Base-by-base conservation (phyloP, 2,888 invertebrate species). In the Latheticus oryzae region DNA sequence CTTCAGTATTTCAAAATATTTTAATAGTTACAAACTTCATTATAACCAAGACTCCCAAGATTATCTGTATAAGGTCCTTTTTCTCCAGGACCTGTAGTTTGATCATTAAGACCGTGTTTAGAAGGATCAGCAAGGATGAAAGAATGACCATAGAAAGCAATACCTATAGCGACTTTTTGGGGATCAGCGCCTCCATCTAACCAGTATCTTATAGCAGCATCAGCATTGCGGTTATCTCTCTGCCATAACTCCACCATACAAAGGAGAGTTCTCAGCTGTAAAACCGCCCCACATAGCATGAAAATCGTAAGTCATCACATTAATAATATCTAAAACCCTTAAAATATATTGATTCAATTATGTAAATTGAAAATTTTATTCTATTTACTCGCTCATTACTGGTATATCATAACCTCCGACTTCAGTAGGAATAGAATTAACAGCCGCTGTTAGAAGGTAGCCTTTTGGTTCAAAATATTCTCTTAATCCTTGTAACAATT, bases 351-450 rank as follows among this genome's bases (percentile, higher is more conserved):
- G 23, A 53, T n/a, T n/a, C n/a, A n/a, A n/a, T n/a, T n/a, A n/a
- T n/a, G n/a, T n/a, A n/a, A n/a, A n/a, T n/a, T n/a, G 13, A 9
- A 3, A 13, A 12, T 23, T 2, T 51, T 40, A 3, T 5, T 11
- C n/a, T 12, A 33, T 9, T 50, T 68, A 83, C 82, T 81, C 75
- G 0, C 81, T 78, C 11, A 88, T 76, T 56, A 76, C 76, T 0
- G 82, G 74, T 16, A 87, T 80, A 67, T 85, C 78, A 66, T 87
- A 88, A 0, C 85, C 86, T 19, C 74, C 64, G 0, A 79, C 76
- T 0, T 84, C 81, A 0, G 76, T 70, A 0, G 68, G 66, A 0
- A 83, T 81, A 1, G 86, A 80, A 1, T 82, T 80, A 0, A 87
- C 86, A 1, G 86, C 85, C 3, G 84, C 84, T 0, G 83, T 81